Evolutionary conservation across 2,797 vertebrate species (phyloP), one percentile per base, ranked within the genome.

Genomic region (Sorex maritimensis): DNA sequence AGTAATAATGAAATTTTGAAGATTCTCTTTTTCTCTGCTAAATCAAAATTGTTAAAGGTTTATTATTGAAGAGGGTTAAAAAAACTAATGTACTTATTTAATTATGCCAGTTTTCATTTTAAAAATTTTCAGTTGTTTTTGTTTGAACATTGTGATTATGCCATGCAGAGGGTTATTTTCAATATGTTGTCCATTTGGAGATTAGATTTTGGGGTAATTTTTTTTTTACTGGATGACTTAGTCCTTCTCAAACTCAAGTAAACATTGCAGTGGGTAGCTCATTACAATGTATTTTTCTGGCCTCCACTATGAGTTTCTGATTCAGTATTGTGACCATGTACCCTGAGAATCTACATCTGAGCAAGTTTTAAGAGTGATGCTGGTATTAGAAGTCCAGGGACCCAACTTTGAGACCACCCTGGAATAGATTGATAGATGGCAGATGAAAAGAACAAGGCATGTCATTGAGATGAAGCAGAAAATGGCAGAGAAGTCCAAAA

Each of bases 91-190:
- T 44, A 7, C 7, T 44, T 44, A 44, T 44, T 14, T 55, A 55
- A 55, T 4, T 55, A 55, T 55, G 9, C 38, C 79, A 73, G 24
- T 68, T 83, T 92, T 68, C 13, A 15, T 68, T 67, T 5, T 26
- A 28, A 41, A 67, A 44, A 86, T 77, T 81, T 82, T 69, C 41
- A 58, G 44, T 67, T 52, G 15, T 92, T 93, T 90, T 69, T 74
- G 6, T 65, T 84, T 91, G 52, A 72, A 24, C 41, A 44, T 79
- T 49, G 24, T 69, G 17, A 46, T 52, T 58, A 63, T 65, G 44
- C 12, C 26, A 12, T 38, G 13, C 4, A 61, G 63, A 30, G 72
- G 65, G 4, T 41, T 52, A 65, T 58, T 78, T 89, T 81, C 55
- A 73, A 0, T 81, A 65, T 30, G 8, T 77, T 88, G 65, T 11